Percentiles rank a stretch among this genome's conserved stretches.
These are phyloP conservation scores for Mormyrops attenuatus DNA, from an alignment of 2,797 vertebrate species.

Conservation along the genomic window DNA sequence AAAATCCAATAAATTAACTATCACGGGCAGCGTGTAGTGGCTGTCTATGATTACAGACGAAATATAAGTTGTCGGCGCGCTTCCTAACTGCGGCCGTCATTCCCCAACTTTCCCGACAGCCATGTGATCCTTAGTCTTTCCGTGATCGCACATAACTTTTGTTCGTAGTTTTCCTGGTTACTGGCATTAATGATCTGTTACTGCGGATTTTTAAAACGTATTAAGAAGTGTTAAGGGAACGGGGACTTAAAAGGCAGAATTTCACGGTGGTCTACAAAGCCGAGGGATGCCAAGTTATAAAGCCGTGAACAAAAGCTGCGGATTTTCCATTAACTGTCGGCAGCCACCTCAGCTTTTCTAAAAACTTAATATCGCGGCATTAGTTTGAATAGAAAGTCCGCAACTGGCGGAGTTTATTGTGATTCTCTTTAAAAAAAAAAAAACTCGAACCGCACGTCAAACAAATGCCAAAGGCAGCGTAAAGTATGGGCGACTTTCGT, in stretches of 20 bases:
- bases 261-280: neutral
- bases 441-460: neutral
- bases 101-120: neutral
- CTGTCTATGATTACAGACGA: neutral
- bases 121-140: neutral
- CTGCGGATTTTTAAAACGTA: neutral
- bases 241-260: neutral
- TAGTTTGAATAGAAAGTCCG: neutral
- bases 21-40: neutral
- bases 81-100: neutral
- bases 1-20: neutral
- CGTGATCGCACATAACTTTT: neutral
- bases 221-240: neutral
- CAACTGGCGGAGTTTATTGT: neutral
- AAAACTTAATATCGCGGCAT: slow-evolving; percentile 2
- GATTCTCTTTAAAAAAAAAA: neutral
- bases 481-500: neutral
- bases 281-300: slow-evolving; percentile 13
- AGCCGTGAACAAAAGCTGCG: neutral
- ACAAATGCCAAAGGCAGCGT: neutral
- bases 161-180: neutral
- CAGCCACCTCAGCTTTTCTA: neutral
- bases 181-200: neutral
- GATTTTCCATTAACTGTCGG: neutral
- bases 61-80: neutral